Base-by-base conservation (phyloP, 2,888 invertebrate species). In the Venusia cambrica region DNA sequence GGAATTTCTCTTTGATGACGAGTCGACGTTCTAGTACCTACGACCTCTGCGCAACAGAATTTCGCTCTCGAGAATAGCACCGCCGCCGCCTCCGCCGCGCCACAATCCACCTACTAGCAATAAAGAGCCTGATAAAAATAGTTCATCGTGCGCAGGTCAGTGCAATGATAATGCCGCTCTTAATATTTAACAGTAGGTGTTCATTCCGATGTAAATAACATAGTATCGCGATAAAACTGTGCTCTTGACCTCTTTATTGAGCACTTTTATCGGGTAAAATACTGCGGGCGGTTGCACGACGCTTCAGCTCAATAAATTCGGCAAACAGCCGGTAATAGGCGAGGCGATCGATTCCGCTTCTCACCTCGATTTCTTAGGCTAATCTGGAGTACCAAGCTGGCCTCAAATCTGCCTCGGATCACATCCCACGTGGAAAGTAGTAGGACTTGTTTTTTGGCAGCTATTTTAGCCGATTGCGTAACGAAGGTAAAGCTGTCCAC, bases 381-480 rank as follows among this genome's bases (percentile, higher is more conserved):
- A 43, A 43, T 30, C 32, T 19, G 42, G 20, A 46, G 26, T 35
- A 25, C n/a, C 32, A 37, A 36, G 27, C 48, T 40, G 36, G 35
- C 42, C 44, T 44, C 37, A 38, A 44, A 42, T 44, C 56, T 63
- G 65, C 62, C 63, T 62, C 51, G 27, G 57, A 58, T 67, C 73
- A 67, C 72, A 71, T 67, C 73, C 68, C 72, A 71, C 73, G 67
- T 76, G 71, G 45, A 45, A 44, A 50, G 42, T 37, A 21, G 39
- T 34, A 11, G 67, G 74, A 74, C 80, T 77, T 75, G 79, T 83
- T 83, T 84, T 81, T 79, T 71, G 74, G 59, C 66, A 58, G 63
- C 65, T 73, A 76, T 80, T 77, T 73, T 54, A 61, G 63, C 57
- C 56, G 72, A 68, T 84, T 84, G 71, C 76, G 80, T 73, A 85